phyloP scores from a whole-genome alignment of 2,888 invertebrate species.

The Ceratothoa steindachneri region DNA sequence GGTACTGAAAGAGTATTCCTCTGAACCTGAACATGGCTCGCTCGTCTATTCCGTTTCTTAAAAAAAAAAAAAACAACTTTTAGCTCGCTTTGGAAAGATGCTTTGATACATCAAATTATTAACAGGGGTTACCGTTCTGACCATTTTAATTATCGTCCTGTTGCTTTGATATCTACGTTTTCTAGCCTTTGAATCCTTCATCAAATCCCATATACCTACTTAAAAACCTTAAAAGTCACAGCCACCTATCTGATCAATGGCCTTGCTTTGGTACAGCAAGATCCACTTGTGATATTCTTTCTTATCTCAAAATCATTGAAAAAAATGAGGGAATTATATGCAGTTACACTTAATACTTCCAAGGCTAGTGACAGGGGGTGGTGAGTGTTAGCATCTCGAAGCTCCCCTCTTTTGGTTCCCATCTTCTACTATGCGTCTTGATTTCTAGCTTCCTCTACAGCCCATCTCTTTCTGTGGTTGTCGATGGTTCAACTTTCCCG shows the following conservation, averaged over 20 bases:
- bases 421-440: neutral
- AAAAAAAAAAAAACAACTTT: no score
- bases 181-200: no score
- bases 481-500: neutral
- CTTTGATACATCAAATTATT: no score
- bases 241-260: neutral
- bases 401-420: neutral
- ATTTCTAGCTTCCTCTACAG: neutral
- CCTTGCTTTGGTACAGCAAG: neutral
- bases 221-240: no score
- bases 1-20: no score
- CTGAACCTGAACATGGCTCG: no score
- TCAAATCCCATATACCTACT: no score
- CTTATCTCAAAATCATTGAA: neutral
- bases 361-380: neutral
- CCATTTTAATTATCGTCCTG: no score
- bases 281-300: neutral
- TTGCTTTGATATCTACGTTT: no score
- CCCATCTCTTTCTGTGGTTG: neutral
- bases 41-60: no score
- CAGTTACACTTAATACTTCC: neutral
- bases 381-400: neutral
- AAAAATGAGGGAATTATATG: neutral
- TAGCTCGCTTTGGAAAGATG: no score
- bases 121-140: no score